Evolutionary conservation across 2,797 vertebrate genomes (phyloP), one percentile per base, ranked within the genome.

Genomic region (Rachycentron canadum): DNA sequence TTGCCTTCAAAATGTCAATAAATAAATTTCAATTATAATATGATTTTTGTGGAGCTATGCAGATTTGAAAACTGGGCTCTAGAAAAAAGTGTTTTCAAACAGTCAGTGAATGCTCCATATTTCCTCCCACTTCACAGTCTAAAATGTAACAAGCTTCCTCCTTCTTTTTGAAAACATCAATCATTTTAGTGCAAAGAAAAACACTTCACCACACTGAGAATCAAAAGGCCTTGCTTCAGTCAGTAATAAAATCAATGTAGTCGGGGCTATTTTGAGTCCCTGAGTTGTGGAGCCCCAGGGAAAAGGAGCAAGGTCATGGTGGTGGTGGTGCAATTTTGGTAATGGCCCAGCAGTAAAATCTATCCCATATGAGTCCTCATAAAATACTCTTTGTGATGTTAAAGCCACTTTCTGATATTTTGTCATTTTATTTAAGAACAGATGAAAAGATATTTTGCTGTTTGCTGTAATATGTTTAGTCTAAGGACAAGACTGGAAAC

Each of bases 181-280:
- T 90, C 62, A 75, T 76, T n/a, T 69, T 12, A 62, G 58, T 2
- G 26, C 17, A 71, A 52, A 70, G 38, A 74, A 77, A 85, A 79
- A 56, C 50, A 81, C 64, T 79, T 67, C 1, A 13, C 26, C 30
- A 25, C 25, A 28, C 38, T 26, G 28, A 66, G 49, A 86, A 63
- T 60, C 73, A 67, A 70, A 71, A 64, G 25, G 60, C 66, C 9
- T 73, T 9, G 1, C 67, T 81, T 69, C 56, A 73, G 34, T 68
- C 53, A 41, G 62, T 81, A 79, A 84, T 79, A 23, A 86, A 86
- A 88, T 82, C 55, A 56, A 49, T 89, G 64, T 47, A 52, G 26
- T 70, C 32, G 34, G 58, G 21, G 32, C 50, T 84, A 28, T 79
- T 85, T 76, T 64, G 25, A 87, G 68, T 45, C 14, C 25, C 50